Evolutionary conservation across 2,888 invertebrate species (phyloP), one percentile per base, ranked within the genome.

Genomic region (Coecobrya sp.): DNA sequence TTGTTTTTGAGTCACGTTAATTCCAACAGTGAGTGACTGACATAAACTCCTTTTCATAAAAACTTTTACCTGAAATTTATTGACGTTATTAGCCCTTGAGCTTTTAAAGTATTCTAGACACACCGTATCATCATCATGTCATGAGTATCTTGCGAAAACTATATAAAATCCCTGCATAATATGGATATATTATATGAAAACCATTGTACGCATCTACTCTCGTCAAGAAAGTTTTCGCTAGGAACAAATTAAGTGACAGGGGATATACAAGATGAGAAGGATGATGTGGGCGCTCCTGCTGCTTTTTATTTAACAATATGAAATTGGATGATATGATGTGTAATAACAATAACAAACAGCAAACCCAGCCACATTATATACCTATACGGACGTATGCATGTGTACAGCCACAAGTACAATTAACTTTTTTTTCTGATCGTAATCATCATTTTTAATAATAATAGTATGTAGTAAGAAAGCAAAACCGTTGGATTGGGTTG

Each of bases 231-330:
- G 27, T 82, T 82, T 82, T 49, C n/a, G n/a, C 19, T 36, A 62
- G 19, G 22, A 82, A 62, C 36, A 82, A 82, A 82, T 82, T 59
- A 62, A 62, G 62, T 82, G 42, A 62, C 27, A 79, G 27, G 79
- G n/a, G 27, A 27, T 52, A 82, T 19, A 62, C 19, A 79, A 27
- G 49, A 52, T n/a, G 81, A 16, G 30, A 30, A 52, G 27, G 79
- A 10, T 62, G 76, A 89, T 89, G 89, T 89, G 89, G 84, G 84
- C 70, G 89, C 89, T 89, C 89, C 89, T 84, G 89, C 89, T 89
- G 89, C 22, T 82, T 89, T 45, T 68, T 81, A 27, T 65, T 65
- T 79, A 42, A 81, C 88, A 81, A 68, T 65, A 42, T 45, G 81
- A 87, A 88, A 88, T 88, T 88, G 65, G 68, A 81, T 87, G 76